These are phyloP conservation scores for Anniella stebbinsi DNA, from an alignment of 2,797 vertebrate species.

Conservation along the genomic window DNA sequence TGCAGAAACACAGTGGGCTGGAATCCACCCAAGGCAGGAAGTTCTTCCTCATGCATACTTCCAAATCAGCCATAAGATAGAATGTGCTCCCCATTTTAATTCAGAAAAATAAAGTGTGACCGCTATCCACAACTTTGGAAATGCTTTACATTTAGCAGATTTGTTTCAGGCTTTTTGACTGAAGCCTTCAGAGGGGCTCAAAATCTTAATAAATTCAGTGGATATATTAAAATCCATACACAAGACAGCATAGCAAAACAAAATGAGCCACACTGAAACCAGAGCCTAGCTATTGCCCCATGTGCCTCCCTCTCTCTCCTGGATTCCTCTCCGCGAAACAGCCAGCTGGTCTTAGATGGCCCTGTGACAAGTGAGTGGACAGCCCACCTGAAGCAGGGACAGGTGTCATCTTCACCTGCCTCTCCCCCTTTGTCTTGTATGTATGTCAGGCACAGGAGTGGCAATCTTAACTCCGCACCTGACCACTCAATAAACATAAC, in stretches of 20 bases:
- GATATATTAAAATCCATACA: background rate
- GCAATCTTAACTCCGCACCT: background rate
- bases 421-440: background rate
- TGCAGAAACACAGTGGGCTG: background rate
- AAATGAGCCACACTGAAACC: background rate
- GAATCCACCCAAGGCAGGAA: too few relatives aligned
- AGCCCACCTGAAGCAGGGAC: background rate
- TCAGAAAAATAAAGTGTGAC: background rate
- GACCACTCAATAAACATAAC: too few relatives aligned
- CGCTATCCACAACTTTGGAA: background rate
- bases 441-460: background rate
- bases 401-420: background rate
- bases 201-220: background rate
- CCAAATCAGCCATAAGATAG: background rate
- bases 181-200: too few relatives aligned
- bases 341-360: background rate
- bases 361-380: background rate
- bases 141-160: background rate
- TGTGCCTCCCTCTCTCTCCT: background rate
- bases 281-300: too few relatives aligned
- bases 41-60: background rate
- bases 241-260: background rate
- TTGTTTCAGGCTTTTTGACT: too few relatives aligned
- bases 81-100: background rate
- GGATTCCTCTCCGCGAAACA: background rate